Evolutionary conservation across 1,140 invertebrate species (phyloP), one percentile per base, ranked within the genome.

Genomic region (Hycleus cichorii): DNA sequence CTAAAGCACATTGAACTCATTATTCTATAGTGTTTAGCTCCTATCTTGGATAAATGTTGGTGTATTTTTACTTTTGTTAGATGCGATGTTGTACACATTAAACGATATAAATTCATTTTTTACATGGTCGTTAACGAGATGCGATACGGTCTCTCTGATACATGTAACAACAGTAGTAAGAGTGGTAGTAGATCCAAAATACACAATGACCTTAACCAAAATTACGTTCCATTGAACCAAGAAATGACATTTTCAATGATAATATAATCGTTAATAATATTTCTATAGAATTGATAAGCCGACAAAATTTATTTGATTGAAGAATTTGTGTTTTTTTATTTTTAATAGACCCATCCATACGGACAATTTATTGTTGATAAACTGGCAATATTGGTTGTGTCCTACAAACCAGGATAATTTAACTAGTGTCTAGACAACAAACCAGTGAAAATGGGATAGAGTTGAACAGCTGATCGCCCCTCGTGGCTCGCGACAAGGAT

Each of bases 391-490:
- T 32, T 32, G 32, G 40, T n/a, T 42, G 40, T 42, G 40, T 42
- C 40, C 40, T 42, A 42, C 11, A 42, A 8, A 53, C 10, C 26
- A 27, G n/a, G 44, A n/a, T 54, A 55, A 51, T 59, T 59, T 44
- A 40, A 27, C 9, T 48, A 48, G 27, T 52, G 61, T 63, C 59
- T 66, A 61, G 59, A 59, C 62, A 47, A 52, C 57, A 60, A 40
- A 39, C 43, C 5, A 45, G 62, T 50, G 56, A 58, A 68, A 68
- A 69, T 69, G 61, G 67, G 65, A 63, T 61, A 67, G 18, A 18
- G 48, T 39, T 59, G 58, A 71, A 71, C 70, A 72, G 70, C 70
- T 72, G 70, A 72, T 72, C 67, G 67, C 51, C 66, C 64, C 69
- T 66, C 66, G 67, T 66, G 65, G 56, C 46, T 61, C 50, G 32